phyloP scores from a whole-genome alignment of 1,140 invertebrate genomes.

The Doryteuthis pealeii region DNA sequence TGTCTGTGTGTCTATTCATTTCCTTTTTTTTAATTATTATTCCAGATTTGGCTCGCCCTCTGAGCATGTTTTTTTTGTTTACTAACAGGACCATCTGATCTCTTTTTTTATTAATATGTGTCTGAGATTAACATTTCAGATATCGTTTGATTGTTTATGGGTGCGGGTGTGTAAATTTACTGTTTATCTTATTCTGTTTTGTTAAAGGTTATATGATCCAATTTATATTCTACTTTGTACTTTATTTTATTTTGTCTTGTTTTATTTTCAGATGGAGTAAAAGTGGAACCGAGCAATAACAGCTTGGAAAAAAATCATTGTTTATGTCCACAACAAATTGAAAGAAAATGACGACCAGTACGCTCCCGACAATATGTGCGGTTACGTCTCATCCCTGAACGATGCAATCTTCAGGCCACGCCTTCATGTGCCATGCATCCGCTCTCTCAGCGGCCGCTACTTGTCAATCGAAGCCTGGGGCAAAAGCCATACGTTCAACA shows the following conservation, averaged over 20 bases:
- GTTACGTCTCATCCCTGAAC: slow-evolving; percentile 62
- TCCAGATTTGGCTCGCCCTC: too few relatives aligned
- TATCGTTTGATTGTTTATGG: too few relatives aligned
- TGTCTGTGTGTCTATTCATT: too few relatives aligned
- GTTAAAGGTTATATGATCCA: too few relatives aligned
- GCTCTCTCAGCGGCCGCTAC: slow-evolving; percentile 62
- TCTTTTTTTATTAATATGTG: too few relatives aligned
- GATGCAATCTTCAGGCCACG: slow-evolving; percentile 62
- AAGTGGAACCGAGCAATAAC: slow-evolving; percentile 51
- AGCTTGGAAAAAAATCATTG: slow-evolving; percentile 64
- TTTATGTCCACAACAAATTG: slow-evolving; percentile 63
- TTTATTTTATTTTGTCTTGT: neutral
- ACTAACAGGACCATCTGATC: too few relatives aligned
- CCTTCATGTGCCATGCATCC: slow-evolving; percentile 63
- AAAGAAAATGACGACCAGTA: slow-evolving; percentile 42
- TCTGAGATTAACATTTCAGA: neutral
- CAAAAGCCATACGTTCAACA: slow-evolving; percentile 63
- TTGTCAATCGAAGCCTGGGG: slow-evolving; percentile 65
- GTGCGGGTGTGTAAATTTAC: too few relatives aligned
- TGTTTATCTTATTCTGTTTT: too few relatives aligned
- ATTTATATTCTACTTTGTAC: neutral
- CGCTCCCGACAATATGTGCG: slow-evolving; percentile 60
- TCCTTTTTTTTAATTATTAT: too few relatives aligned
- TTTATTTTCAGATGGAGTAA: slow-evolving; percentile 14
- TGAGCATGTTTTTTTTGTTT: too few relatives aligned